Evolutionary conservation across 2,797 vertebrate species (phyloP), one percentile per base, ranked within the genome.

Genomic region (Trichosurus vulpecula): DNA sequence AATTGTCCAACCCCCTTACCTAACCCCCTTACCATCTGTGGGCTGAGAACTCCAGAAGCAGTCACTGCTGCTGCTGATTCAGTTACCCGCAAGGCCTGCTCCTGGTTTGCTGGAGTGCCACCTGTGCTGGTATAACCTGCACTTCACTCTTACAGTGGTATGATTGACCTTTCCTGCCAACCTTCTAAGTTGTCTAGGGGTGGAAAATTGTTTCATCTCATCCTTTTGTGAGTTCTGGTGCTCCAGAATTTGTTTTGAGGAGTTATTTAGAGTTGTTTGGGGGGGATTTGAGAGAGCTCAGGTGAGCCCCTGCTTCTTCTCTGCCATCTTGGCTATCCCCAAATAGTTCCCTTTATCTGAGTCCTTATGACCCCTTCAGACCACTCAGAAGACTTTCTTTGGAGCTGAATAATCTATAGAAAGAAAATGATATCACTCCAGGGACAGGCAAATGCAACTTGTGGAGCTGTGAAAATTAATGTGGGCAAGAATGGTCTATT

Each of bases 381-480:
- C 12, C 4, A 90, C 30, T 13, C 56, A 92, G 54, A 94, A 92
- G 41, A 1, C 53, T 97, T 94, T 16, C 47, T 94, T 92, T 96
- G 52, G n/a, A 47, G n/a, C 90, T 91, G 81, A 92, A 97, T 96
- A 94, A 95, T 93, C 95, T 97, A 90, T 52, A 81, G 55, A 96
- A 92, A 96, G 55, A 93, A 96, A 97, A 93, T 53, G 35, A 95
- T 93, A 93, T 0, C 12, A 90, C 51, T 57, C 95, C 11, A 12
- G 95, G 90, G 93, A 95, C 25, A 93, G 92, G 92, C 0, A 11
- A 96, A 93, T 54, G 93, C 94, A 95, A 96, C 55, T 96, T 94
- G 91, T 31, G 94, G 90, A 96, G 41, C 66, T 96, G 29, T 92
- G 93, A 96, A 97, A 97, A 97, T 97, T 97, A 97, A 93, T 97